These are phyloP conservation scores for Drosophila seclusa DNA, from an alignment of 2,888 invertebrate species.

Conservation along the genomic window DNA sequence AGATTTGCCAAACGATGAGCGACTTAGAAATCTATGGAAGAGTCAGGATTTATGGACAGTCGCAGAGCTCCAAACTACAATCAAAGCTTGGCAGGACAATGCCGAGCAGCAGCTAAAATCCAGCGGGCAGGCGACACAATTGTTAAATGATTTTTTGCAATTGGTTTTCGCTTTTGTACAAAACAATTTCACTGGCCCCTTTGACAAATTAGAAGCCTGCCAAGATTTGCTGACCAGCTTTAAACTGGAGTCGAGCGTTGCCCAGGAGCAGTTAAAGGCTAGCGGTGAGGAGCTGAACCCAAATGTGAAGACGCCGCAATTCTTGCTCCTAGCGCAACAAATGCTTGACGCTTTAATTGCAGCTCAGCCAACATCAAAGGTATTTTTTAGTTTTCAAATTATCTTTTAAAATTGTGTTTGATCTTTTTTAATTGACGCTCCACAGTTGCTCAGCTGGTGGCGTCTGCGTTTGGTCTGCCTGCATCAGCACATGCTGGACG, in stretches of 20 bases:
- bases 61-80: slow-evolving; percentile 50
- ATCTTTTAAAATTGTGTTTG: not conserved
- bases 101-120: slow-evolving; percentile 3
- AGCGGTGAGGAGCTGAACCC: slow-evolving; percentile 89
- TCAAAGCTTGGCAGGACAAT: slow-evolving; percentile 59
- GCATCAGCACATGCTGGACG: slow-evolving; percentile 92
- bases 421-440: not conserved
- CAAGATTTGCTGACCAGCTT: slow-evolving; percentile 45
- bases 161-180: slow-evolving; percentile 91
- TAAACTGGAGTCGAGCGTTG: slow-evolving; percentile 37
- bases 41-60: slow-evolving; percentile 68
- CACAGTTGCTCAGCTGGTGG: slow-evolving; percentile 87
- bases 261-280: slow-evolving; percentile 77
- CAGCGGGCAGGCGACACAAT: slow-evolving; percentile 18
- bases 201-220: slow-evolving; percentile 57
- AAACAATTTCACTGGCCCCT: slow-evolving; percentile 92
- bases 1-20: slow-evolving; percentile 67
- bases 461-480: slow-evolving; percentile 89
- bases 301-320: slow-evolving; percentile 87
- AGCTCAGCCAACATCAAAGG: slow-evolving; percentile 76
- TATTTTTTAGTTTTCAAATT: slow-evolving; percentile 16
- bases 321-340: slow-evolving; percentile 83
- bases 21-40: slow-evolving; percentile 71
- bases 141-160: slow-evolving; percentile 86
- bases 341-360: slow-evolving; percentile 83